phyloP scores from a whole-genome alignment of 1,140 invertebrate species.

The Linepithema humile region DNA sequence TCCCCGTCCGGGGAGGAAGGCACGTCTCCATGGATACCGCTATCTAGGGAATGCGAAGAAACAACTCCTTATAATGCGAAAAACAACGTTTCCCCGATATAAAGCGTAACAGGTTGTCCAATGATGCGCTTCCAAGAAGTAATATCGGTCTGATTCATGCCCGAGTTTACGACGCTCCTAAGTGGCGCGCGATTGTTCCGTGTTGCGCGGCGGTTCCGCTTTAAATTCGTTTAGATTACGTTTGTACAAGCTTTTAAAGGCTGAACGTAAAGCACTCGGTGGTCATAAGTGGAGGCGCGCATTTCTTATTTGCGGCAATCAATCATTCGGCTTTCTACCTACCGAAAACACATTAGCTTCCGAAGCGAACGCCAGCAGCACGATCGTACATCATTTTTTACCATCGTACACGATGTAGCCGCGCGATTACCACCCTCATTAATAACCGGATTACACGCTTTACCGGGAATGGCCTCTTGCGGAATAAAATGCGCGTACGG shows the following conservation, averaged over 20 bases:
- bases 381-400: constrained; percentile 55
- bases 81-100: constrained; percentile 63
- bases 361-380: constrained; percentile 19
- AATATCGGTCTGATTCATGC: constrained; percentile 38
- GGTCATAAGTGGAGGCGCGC: constrained; percentile 11
- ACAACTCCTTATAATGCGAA: constrained; percentile 46
- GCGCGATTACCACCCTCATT: constrained; percentile 61
- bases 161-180: background rate
- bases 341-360: constrained; percentile 16
- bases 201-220: background rate
- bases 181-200: background rate
- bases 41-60: background rate
- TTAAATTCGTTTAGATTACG: constrained; percentile 4
- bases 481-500: constrained; percentile 46
- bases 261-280: constrained; percentile 17
- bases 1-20: background rate
- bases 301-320: constrained; percentile 41
- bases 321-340: constrained; percentile 36
- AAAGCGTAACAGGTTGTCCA: constrained; percentile 67
- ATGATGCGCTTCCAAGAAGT: constrained; percentile 58
- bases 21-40: background rate
- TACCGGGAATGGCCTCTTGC: constrained; percentile 39
- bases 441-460: constrained; percentile 70
- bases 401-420: constrained; percentile 25
- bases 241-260: constrained; percentile 29